Base-by-base conservation (phyloP, 2,797 vertebrate genomes). In the Enteromius radiatus region DNA sequence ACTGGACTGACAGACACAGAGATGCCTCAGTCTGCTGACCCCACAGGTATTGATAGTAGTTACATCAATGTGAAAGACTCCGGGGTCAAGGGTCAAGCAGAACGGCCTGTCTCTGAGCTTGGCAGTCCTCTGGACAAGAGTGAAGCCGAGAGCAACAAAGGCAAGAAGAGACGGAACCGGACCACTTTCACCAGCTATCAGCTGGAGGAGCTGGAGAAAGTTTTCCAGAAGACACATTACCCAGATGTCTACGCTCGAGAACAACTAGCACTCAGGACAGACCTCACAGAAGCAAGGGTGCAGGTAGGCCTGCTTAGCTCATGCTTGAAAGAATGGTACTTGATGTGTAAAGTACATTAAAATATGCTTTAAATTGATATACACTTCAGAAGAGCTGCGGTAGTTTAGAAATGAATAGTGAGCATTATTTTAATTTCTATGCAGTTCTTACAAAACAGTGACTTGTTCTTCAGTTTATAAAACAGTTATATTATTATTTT, bases 171-270 rank as follows among this genome's bases (percentile, higher is more conserved):
- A 21, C 94, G 98, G 84, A 99, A 99, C 91, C 95, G 98, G 78
- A 99, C 98, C 31, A 99, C 98, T 84, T 99, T 99, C 92, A 99
- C 97, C 0, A 99, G 97, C 87, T 99, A 98, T 93, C 98, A 99
- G 91, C 92, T 99, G 89, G 98, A 99, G 84, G 98, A 99, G 89
- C 94, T 99, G 92, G 98, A 99, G 93, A 99, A 98, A 87, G 97
- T 98, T 89, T 99, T 99, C 92, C 97, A 99, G 93, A 99, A 99
- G 94, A 99, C 98, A 0, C 98, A 99, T 93, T 99, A 99, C 86
- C 98, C 98, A 0, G 98, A 99, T 0, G 98, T 99, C 80, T 99
- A 99, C 0, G 97, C 98, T 3, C 95, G 98, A 10, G 98, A 99
- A 91, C 98, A 99, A 92, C 95, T 99, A 85, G 98, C 98, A 49